Base-by-base conservation (phyloP, 2,797 vertebrate species). In the Semaprochilodus insignis region DNA sequence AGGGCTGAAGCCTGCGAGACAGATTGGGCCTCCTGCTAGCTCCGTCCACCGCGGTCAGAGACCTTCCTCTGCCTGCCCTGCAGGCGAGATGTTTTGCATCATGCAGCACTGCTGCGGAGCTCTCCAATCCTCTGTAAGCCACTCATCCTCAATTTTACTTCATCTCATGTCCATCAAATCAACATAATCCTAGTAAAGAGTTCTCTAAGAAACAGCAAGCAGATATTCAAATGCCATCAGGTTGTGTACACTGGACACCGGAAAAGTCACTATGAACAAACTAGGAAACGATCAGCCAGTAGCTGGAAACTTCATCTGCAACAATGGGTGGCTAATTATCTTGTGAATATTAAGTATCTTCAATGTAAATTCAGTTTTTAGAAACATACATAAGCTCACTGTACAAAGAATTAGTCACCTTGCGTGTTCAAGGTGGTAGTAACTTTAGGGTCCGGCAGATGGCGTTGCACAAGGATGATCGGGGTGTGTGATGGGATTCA, bases 11-110 rank as follows among this genome's bases (percentile, higher is more conserved):
- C 89, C 84, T 88, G 86, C 74, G 91, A 94, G 85, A 93, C 88
- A 88, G 91, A 94, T 93, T 92, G 90, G 90, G 89, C 91, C 93
- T 94, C 93, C 91, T 91, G 91, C 91, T 92, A 94, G 89, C 84
- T 17, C 34, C 79, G 88, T 91, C 90, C 88, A 84, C 84, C 23
- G 27, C 14, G 78, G 88, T 89, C 62, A 81, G 78, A 86, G 90
- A 91, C 83, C 91, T 92, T 91, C 90, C 88, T 90, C 88, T 78
- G 82, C 83, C 83, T 89, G 89, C 89, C 92, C 92, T 91, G 88
- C 88, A 93, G 93, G 91, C 89, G 74, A 92, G 86, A 78, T 78
- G 81, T 84, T 87, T 90, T 89, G 85, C 87, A 89, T 90, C 88
- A 89, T 84, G 86, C 79, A 84, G 83, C 79, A 75, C 62, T 69